Base-by-base conservation (phyloP, 2,113 vertebrate genomes). In the Hydrolagus affinis region DNA sequence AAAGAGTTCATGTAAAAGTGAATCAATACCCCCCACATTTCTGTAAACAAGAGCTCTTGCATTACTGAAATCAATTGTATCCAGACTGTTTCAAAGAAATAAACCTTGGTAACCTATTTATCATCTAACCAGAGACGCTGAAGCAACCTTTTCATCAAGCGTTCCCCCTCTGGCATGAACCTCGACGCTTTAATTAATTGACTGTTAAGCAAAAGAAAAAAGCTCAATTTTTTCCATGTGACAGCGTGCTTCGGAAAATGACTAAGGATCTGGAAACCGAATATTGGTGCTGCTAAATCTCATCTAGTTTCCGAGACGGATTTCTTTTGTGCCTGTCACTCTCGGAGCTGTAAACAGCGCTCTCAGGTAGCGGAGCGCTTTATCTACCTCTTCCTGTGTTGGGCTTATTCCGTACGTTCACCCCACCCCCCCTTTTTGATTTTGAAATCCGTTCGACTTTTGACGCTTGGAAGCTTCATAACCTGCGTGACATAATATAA, bases 11-110 rank as follows among this genome's bases (percentile, higher is more conserved):
- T 8, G 77, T 28, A 19, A 66, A 83, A 66, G 15, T 83, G 78
- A 83, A 10, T 83, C 78, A 66, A 66, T 66, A 66, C 78, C 78
- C 60, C 25, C 60, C 60, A 83, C 25, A 83, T 28, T 32, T 83
- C 78, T 83, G 60, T 83, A 83, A 83, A 66, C 62, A 83, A 30
- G 60, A 83, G 78, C 4, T 64, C 62, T 62, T 83, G 30, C 62
- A 64, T 83, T 66, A 83, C 60, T 83, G 78, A 83, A 83, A 83
- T 66, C 78, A 83, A 66, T 64, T 80, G 57, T 62, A 64, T 32
- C 78, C 78, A 83, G 60, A 64, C 78, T 32, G 15, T 30, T 83
- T 83, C 78, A 83, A 83, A 83, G 78, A 83, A 83, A 83, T 83
- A 32, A 57, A 66, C 62, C 60, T 66, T 68, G 62, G 60, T 66